A percentile compares a stretch with the other conserved stretches of the same genome.
phyloP scores from a whole-genome alignment of 2,113 vertebrate species.

The Formicarius rufipectus region DNA sequence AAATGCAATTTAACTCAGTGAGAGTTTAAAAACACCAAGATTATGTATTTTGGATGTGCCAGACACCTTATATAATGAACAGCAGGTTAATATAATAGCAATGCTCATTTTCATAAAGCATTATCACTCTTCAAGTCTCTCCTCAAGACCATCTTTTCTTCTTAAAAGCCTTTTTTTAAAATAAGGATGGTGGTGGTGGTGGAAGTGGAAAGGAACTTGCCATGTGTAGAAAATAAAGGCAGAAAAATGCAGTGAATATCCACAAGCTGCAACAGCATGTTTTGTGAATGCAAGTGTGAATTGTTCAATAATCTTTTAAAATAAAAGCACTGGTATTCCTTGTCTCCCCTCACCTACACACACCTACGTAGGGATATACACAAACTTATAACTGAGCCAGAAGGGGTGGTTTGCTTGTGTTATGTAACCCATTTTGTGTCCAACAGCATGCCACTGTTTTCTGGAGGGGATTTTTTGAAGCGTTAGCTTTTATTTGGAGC shows the following conservation, averaged over 20 bases:
- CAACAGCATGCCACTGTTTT: not conserved
- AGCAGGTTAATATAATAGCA: not conserved
- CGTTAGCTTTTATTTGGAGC: not conserved
- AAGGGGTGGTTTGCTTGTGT: not conserved
- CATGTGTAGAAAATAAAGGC: not conserved
- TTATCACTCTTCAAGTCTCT: not conserved
- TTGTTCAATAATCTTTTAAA: slow-evolving; percentile 12
- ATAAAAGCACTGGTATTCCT: slow-evolving; percentile 17
- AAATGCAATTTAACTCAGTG: not conserved
- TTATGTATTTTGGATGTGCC: not conserved
- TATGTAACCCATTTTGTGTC: not conserved
- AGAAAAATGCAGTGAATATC: not conserved
- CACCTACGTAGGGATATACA: not conserved
- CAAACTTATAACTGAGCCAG: not conserved
- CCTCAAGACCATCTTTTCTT: not conserved
- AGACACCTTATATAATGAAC: not conserved
- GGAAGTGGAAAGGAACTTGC: not conserved
- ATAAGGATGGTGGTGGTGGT: not conserved
- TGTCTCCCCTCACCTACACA: slow-evolving; percentile 13
- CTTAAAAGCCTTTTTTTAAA: not conserved
- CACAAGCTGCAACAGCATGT: not conserved
- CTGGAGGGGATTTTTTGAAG: not conserved
- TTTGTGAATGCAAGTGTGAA: not conserved
- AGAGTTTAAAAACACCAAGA: not conserved
- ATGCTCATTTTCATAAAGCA: not conserved